phyloP scores from a whole-genome alignment of 1,140 invertebrate genomes.

The Drosophila teissieri region DNA sequence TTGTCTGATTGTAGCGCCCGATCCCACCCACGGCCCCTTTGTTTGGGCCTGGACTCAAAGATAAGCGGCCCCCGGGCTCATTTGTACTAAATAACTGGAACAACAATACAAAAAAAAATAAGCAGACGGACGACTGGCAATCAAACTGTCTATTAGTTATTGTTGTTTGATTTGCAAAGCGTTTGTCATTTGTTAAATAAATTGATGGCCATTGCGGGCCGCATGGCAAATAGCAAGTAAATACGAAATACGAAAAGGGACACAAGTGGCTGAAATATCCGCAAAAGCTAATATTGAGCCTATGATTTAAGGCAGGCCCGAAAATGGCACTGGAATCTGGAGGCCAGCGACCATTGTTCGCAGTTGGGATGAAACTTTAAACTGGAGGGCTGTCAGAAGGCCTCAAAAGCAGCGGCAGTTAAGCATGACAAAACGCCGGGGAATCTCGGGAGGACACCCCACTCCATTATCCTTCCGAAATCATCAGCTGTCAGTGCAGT shows the following conservation, averaged over 20 bases:
- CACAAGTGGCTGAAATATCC: constrained; percentile 16
- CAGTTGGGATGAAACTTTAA: constrained; percentile 34
- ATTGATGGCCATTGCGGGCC: constrained; percentile 74
- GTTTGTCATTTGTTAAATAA: constrained; percentile 81
- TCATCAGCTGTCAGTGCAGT: constrained; percentile 72
- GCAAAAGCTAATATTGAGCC: constrained; percentile 27
- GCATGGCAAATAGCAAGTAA: constrained; percentile 62
- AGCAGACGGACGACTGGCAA: constrained; percentile 43
- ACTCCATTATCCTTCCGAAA: constrained; percentile 32
- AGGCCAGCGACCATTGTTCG: constrained; percentile 7
- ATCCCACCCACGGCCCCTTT: constrained; percentile 20
- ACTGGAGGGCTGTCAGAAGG: constrained; percentile 21
- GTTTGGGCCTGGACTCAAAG: constrained; percentile 37
- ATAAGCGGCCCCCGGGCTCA: constrained; percentile 61
- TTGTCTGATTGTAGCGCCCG: constrained; percentile 47
- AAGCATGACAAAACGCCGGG: constrained; percentile 48
- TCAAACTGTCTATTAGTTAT: constrained; percentile 78
- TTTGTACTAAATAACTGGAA: constrained; percentile 75
- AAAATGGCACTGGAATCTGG: not conserved
- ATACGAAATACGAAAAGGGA: constrained; percentile 18
- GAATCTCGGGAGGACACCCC: constrained; percentile 5
- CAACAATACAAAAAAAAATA: constrained; percentile 43
- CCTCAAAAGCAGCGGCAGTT: constrained; percentile 35
- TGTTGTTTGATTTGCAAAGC: constrained; percentile 80
- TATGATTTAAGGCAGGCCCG: constrained; percentile 34